These are phyloP conservation scores for Tetragonula clypearis DNA, from an alignment of 1,140 invertebrate genomes.

Conservation along the genomic window DNA sequence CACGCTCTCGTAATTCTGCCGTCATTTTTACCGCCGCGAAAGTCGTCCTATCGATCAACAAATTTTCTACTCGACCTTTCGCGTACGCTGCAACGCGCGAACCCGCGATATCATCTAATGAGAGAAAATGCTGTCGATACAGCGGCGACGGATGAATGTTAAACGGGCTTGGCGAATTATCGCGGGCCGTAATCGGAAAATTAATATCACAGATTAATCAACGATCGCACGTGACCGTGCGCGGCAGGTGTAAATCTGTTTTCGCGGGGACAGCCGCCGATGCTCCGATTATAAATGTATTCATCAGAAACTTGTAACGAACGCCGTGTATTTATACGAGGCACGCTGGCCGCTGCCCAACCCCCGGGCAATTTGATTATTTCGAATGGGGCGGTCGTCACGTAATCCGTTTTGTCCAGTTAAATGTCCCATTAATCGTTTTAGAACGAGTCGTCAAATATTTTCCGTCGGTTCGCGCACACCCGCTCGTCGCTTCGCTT, in stretches of 20 bases:
- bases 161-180: constrained; percentile 37
- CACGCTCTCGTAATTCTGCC: too few relatives aligned
- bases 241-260: constrained; percentile 57
- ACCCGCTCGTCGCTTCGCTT: constrained; percentile 15
- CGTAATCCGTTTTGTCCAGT: constrained; percentile 65
- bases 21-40: too few relatives aligned
- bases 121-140: constrained; percentile 17
- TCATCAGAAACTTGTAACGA: constrained; percentile 59
- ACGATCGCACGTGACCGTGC: constrained; percentile 14
- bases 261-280: constrained; percentile 34
- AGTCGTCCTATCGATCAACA: background rate
- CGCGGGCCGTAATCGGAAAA: constrained; percentile 27
- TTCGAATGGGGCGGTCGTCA: constrained; percentile 56
- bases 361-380: constrained; percentile 60
- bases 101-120: background rate
- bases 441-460: constrained; percentile 65
- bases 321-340: constrained; percentile 58
- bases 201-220: constrained; percentile 42
- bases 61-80: background rate
- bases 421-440: constrained; percentile 66
- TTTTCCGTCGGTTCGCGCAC: constrained; percentile 51
- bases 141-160: background rate
- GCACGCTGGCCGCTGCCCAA: constrained; percentile 50
- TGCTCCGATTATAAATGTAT: constrained; percentile 47
- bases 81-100: background rate